A percentile compares a stretch with the other conserved stretches of the same genome.
Conservation (phyloP, 2,113 vertebrate genomes). For the Phaethon lepturus region DNA sequence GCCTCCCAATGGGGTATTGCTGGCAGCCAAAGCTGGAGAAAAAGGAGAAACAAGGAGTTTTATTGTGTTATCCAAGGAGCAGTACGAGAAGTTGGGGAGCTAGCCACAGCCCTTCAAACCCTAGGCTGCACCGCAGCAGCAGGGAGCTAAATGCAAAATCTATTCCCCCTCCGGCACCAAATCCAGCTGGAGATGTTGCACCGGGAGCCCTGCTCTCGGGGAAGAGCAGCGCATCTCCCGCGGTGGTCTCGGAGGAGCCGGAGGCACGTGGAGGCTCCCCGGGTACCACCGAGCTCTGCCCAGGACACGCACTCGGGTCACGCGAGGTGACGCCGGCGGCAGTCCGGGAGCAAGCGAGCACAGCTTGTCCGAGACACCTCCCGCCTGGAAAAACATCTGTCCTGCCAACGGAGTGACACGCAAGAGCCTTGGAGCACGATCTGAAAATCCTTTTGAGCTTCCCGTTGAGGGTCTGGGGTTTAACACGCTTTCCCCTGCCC, state of each 20-base stretch:
- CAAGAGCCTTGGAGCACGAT: background rate
- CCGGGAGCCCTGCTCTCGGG: no score
- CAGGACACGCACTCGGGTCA: background rate
- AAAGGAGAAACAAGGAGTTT: background rate
- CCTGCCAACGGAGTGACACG: accelerated
- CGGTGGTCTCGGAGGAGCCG: accelerated
- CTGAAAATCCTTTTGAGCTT: background rate
- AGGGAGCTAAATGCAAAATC: background rate
- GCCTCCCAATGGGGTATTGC: background rate
- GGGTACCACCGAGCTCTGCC: background rate
- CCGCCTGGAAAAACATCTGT: background rate
- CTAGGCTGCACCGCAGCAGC: background rate
- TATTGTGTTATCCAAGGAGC: background rate
- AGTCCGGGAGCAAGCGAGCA: background rate
- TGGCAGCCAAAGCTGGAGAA: background rate
- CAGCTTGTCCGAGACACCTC: background rate
- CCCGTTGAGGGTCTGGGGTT: background rate
- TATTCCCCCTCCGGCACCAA: background rate
- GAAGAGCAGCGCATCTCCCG: background rate
- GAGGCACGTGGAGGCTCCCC: accelerated
- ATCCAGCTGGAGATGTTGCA: background rate
- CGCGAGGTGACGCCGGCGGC: background rate
- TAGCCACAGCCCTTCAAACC: no score
- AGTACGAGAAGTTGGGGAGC: background rate
- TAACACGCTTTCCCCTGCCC: accelerated